phyloP scores from a whole-genome alignment of 2,797 vertebrate genomes.

The Tiaroga cobitis region DNA sequence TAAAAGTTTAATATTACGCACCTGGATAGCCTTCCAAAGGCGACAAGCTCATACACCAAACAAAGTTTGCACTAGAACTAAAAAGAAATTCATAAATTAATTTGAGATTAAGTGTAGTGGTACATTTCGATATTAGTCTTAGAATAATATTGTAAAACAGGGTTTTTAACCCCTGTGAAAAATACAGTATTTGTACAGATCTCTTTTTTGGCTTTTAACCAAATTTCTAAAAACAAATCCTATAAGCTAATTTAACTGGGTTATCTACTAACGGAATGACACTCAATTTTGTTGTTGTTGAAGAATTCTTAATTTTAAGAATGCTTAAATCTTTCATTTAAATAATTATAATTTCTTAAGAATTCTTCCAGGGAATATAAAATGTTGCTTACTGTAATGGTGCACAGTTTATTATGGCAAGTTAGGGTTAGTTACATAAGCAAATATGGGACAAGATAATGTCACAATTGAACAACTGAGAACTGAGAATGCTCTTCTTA shows the following conservation, averaged over 20 bases:
- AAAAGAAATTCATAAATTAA: neutral
- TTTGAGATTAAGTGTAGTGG: neutral
- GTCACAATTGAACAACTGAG: neutral
- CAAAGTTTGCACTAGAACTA: neutral
- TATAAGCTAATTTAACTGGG: slow-evolving; percentile 8
- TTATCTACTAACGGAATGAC: neutral
- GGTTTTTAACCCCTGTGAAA: neutral
- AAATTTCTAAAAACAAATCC: slow-evolving; percentile 29
- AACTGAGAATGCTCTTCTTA: neutral
- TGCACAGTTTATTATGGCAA: neutral
- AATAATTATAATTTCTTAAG: neutral
- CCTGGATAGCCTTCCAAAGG: neutral
- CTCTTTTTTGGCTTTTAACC: neutral
- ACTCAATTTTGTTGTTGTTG: neutral
- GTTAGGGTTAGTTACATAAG: neutral
- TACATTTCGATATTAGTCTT: neutral
- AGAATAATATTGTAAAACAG: neutral
- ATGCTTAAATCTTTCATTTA: neutral
- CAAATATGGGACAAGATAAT: neutral
- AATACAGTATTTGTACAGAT: slow-evolving; percentile 2
- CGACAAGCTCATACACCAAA: neutral
- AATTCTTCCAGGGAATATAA: neutral
- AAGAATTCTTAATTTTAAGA: neutral
- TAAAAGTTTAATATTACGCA: neutral
- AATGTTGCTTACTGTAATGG: neutral